These are phyloP conservation scores for Nymphicus hollandicus DNA, from an alignment of 2,113 vertebrate genomes.

Conservation along the genomic window DNA sequence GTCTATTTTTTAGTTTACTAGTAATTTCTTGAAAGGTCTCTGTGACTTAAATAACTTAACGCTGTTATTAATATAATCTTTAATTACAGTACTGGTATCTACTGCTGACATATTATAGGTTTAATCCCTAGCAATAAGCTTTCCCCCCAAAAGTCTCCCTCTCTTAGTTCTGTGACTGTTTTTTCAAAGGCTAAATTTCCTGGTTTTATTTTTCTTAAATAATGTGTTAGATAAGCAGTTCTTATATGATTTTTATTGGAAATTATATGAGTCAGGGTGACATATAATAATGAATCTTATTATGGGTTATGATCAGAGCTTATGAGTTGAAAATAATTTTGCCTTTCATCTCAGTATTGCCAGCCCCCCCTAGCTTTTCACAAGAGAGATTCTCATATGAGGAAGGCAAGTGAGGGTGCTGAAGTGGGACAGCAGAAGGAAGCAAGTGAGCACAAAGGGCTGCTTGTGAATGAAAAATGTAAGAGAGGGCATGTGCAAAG, in stretches of 20 bases:
- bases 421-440: neutral
- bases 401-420: neutral
- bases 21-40: neutral
- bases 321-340: neutral
- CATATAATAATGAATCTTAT: neutral
- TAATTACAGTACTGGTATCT: neutral
- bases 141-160: neutral
- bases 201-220: conserved; percentile 14
- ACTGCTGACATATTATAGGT: neutral
- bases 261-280: neutral
- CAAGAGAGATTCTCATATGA: neutral
- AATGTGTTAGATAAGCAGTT: neutral
- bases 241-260: neutral
- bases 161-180: neutral
- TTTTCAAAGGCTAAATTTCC: neutral
- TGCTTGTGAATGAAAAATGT: neutral
- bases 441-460: neutral
- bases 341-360: neutral
- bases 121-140: neutral
- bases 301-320: neutral
- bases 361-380: neutral
- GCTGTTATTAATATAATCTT: neutral
- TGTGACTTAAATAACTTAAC: neutral
- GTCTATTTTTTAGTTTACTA: neutral
- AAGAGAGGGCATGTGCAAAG: neutral